Percentiles rank a stretch among this genome's conserved stretches.
Evolutionary conservation across 2,113 vertebrate species (phyloP).

Genomic region (Nyctibius bracteatus): DNA sequence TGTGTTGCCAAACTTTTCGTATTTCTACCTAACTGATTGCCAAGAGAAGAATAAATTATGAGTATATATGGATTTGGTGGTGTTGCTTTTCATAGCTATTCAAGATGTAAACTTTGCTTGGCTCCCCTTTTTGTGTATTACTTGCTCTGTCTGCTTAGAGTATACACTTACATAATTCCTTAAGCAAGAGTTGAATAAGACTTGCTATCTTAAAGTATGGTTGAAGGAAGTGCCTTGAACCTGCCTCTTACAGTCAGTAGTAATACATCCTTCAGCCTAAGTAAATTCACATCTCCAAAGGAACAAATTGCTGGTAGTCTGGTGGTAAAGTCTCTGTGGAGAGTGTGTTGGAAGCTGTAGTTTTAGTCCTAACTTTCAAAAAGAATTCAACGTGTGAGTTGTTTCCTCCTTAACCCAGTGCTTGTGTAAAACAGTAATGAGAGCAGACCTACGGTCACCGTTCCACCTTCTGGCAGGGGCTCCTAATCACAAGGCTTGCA

Average conservation of each 20-base stretch:
- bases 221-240: neutral
- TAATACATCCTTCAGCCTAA: neutral
- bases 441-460: neutral
- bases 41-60: neutral
- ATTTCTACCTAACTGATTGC: slow-evolving; percentile 30
- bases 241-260: neutral
- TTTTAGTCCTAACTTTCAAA: neutral
- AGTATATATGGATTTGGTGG: neutral
- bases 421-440: neutral
- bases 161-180: neutral
- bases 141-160: neutral
- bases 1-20: neutral
- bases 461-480: neutral
- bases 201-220: neutral
- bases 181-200: neutral
- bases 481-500: neutral
- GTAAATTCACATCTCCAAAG: neutral
- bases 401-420: neutral
- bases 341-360: neutral
- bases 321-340: neutral
- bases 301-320: neutral
- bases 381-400: neutral
- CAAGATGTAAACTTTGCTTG: neutral
- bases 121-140: neutral
- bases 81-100: neutral